Conservation (phyloP, 2,888 invertebrate genomes). For the Sarcophaga rosellei region DNA sequence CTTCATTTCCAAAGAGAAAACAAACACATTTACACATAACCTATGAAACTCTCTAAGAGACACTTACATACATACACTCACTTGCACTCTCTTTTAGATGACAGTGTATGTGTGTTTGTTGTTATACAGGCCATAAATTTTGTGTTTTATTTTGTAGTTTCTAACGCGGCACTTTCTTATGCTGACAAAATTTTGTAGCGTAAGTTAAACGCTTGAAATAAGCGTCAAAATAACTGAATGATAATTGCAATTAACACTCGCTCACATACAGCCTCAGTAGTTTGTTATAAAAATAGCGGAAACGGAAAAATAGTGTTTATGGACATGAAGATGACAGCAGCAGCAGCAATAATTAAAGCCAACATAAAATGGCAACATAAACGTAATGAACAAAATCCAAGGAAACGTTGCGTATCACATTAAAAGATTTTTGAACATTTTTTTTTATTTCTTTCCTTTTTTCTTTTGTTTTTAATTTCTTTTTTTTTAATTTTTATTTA, state of each 20-base stretch:
- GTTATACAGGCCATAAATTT: too few relatives aligned
- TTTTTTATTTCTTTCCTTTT: background rate
- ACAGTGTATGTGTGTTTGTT: too few relatives aligned
- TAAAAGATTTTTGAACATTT: background rate
- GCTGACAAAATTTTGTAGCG: too few relatives aligned
- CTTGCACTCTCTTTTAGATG: too few relatives aligned
- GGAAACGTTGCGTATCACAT: background rate
- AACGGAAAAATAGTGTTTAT: background rate
- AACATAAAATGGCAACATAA: background rate
- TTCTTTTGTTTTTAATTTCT: background rate
- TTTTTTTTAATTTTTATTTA: background rate
- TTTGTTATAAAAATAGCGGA: background rate
- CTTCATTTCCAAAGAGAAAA: too few relatives aligned
- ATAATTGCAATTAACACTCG: conserved; percentile 33
- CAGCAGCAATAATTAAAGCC: background rate
- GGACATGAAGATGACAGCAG: background rate
- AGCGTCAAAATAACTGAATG: conserved; percentile 25
- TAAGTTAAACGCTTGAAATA: background rate
- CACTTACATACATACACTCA: too few relatives aligned
- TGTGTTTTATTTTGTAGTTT: too few relatives aligned
- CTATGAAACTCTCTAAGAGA: too few relatives aligned
- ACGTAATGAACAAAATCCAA: background rate
- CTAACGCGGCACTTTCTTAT: too few relatives aligned
- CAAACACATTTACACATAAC: too few relatives aligned
- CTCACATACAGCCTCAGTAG: background rate